Conservation (phyloP, 2,797 vertebrate species). For the Halcyon badia region DNA sequence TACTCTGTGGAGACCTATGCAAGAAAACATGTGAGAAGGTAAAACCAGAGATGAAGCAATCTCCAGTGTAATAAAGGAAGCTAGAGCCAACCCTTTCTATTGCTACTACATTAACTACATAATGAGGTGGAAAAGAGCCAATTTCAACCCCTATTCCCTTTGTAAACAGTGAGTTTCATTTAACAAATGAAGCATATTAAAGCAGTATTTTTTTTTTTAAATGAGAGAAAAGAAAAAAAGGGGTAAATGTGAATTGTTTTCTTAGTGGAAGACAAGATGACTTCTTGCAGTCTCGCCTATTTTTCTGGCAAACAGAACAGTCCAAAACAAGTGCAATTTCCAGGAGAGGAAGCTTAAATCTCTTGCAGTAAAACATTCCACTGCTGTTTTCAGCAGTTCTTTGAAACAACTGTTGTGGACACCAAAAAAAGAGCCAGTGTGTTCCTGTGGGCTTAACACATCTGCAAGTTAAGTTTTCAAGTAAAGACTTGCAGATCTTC, state of each 20-base stretch:
- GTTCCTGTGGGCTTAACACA: constrained; percentile 33
- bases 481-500: background rate
- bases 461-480: constrained; percentile 40
- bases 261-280: constrained; percentile 25
- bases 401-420: constrained; percentile 26
- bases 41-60: background rate
- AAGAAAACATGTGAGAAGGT: background rate
- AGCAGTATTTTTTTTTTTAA: background rate
- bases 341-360: constrained; percentile 64
- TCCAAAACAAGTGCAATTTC: constrained; percentile 73
- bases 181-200: background rate
- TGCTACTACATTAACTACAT: background rate
- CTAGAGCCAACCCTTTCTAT: background rate
- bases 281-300: constrained; percentile 22
- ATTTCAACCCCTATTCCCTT: background rate
- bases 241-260: constrained; percentile 19
- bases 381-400: constrained; percentile 72
- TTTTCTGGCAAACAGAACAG: constrained; percentile 44
- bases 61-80: background rate
- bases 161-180: background rate
- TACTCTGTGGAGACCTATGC: background rate
- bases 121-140: constrained; percentile 22
- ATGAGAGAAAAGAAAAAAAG: background rate
- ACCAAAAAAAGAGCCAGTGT: constrained; percentile 44
- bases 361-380: constrained; percentile 74